Base-by-base conservation (phyloP, 2,797 vertebrate species). In the Acropternis orthonyx region DNA sequence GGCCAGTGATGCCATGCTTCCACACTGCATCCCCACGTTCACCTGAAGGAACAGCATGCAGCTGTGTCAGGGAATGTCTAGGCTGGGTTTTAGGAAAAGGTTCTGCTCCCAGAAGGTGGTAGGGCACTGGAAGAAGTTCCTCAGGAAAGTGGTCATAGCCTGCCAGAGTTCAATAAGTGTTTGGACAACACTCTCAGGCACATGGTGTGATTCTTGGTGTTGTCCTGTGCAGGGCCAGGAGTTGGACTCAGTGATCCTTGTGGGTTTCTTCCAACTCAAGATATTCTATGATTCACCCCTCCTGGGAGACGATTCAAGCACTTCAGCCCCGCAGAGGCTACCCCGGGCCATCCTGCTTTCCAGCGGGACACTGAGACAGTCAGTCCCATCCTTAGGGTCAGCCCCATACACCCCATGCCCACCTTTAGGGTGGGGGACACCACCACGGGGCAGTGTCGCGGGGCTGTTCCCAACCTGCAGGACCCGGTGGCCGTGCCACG, bases 391-490 rank as follows among this genome's bases (percentile, higher is more conserved):
- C 22, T 18, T 3, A 3, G 48, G 26, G 23, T 39, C 24, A 76
- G 55, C 12, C 21, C n/a, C 20, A 0, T 2, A 13, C 10, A 41
- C 2, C 17, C 44, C 41, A 17, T 0, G 13, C 46, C 14, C 12
- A 61, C 28, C 52, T 18, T 9, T 16, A 24, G 12, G 13, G 8
- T 4, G 23, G 18, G 10, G 34, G 36, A 3, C 65, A 90, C 23
- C 2, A 5, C 55, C 0, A 4, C 16, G n/a, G 28, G 23, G 39
- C 56, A 39, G 66, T 2, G 1, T 1, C 7, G 2, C 4, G 1
- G 23, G 16, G 26, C 18, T 66, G 69, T 19, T 22, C 30, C 51
- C 20, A 17, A 15, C 0, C 6, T 5, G 10, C 14, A 7, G 46
- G 41, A 27, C 4, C 0, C 2, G 39, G 27, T 18, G 74, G 28